These are phyloP conservation scores for Orientallactaga bullata DNA, from an alignment of 2,113 vertebrate species.

Conservation along the genomic window DNA sequence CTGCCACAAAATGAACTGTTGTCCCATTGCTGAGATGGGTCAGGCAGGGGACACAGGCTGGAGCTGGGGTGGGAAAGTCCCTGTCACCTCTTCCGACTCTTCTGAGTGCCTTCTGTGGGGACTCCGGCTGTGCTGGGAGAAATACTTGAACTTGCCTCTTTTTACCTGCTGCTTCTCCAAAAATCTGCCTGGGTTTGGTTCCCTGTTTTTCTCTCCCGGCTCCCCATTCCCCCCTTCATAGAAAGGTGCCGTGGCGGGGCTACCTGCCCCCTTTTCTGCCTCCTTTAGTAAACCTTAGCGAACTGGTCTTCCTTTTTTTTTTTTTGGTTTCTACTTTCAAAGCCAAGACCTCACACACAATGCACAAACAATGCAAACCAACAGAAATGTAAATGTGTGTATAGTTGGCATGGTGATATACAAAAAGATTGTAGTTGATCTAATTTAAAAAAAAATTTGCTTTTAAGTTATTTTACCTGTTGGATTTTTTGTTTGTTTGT, in stretches of 20 bases:
- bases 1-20: conserved; percentile 63
- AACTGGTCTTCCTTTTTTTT: conserved; percentile 83
- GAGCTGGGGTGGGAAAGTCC: conserved; percentile 75
- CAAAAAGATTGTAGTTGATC: conserved; percentile 85
- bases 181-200: conserved; percentile 81
- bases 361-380: conserved; percentile 92
- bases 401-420: conserved; percentile 85
- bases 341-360: conserved; percentile 81
- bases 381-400: conserved; percentile 88
- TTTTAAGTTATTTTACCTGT: conserved; percentile 88
- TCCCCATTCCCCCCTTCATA: conserved; percentile 53
- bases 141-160: conserved; percentile 90
- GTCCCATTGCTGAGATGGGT: conserved; percentile 64
- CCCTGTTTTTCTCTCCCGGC: conserved; percentile 37
- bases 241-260: conserved; percentile 82
- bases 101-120: conserved; percentile 91
- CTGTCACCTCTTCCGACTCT: conserved; percentile 82
- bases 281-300: conserved; percentile 75
- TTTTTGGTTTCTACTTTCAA: conserved; percentile 82
- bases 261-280: conserved; percentile 81
- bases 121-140: conserved; percentile 88
- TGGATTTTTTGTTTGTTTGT: conserved; percentile 57
- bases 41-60: conserved; percentile 63
- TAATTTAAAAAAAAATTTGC: conserved; percentile 24
- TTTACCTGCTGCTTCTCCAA: conserved; percentile 88